Percentiles rank a stretch among this genome's conserved stretches.
These are phyloP conservation scores for Syngnathus rostellatus DNA, from an alignment of 2,797 vertebrate genomes.

Conservation along the genomic window DNA sequence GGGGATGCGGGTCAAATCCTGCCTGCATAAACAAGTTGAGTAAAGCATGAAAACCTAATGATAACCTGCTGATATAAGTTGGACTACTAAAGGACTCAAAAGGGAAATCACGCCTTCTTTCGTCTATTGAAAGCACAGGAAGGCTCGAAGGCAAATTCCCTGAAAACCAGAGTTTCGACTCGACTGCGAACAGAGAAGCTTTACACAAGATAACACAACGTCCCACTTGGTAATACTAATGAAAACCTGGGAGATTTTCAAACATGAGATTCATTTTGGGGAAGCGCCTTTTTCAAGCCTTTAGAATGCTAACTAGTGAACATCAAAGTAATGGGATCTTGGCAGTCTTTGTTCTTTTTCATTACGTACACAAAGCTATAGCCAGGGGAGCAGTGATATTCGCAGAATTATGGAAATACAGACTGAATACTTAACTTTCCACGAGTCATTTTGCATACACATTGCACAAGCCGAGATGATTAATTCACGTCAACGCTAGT, in stretches of 20 bases:
- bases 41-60: constrained; percentile 21
- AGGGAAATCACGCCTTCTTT: constrained; percentile 27
- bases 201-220: constrained; percentile 50
- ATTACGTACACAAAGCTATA: constrained; percentile 45
- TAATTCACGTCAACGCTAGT: constrained; percentile 5
- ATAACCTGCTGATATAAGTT: constrained; percentile 29
- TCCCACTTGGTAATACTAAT: constrained; percentile 56
- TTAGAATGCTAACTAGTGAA: constrained; percentile 48
- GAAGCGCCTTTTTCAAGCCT: constrained; percentile 31
- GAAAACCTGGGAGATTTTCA: constrained; percentile 53
- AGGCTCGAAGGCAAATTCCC: constrained; percentile 37
- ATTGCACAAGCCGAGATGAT: constrained; percentile 12
- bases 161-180: constrained; percentile 36
- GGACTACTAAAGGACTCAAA: constrained; percentile 37
- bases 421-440: constrained; percentile 25
- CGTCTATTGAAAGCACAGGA: constrained; percentile 21
- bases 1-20: constrained; percentile 88
- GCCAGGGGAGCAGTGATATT: constrained; percentile 45
- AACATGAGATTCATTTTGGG: constrained; percentile 42
- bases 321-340: constrained; percentile 51
- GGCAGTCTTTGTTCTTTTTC: constrained; percentile 36
- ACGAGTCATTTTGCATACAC: constrained; percentile 31
- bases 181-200: constrained; percentile 37
- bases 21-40: constrained; percentile 63
- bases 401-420: constrained; percentile 36